Evolutionary conservation across 2,888 invertebrate species (phyloP).

Genomic region (Erpobdella octoculata): DNA sequence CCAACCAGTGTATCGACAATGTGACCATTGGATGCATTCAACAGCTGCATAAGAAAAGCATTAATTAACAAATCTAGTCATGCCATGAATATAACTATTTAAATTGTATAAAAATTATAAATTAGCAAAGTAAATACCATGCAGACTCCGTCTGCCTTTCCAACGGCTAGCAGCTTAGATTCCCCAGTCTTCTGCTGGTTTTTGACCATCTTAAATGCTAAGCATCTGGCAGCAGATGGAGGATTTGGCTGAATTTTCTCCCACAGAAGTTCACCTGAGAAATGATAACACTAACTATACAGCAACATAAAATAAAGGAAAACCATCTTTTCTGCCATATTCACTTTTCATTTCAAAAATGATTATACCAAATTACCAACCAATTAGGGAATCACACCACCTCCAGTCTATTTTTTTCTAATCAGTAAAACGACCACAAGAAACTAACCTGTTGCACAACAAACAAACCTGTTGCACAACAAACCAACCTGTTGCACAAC

Average conservation of each 20-base stretch:
- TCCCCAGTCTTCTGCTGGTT: too few relatives aligned
- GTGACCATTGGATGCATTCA: background rate
- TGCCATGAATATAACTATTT: background rate
- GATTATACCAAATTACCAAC: too few relatives aligned
- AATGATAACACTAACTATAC: background rate
- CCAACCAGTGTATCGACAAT: constrained; percentile 32
- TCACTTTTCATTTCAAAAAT: too few relatives aligned
- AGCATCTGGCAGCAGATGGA: background rate
- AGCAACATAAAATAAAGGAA: too few relatives aligned
- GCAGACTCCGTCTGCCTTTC: constrained; percentile 1
- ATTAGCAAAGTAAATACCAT: background rate
- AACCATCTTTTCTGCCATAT: too few relatives aligned
- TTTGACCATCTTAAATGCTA: background rate
- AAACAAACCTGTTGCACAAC: too few relatives aligned
- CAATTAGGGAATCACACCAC: too few relatives aligned
- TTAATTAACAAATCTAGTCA: background rate
- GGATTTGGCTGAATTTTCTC: background rate
- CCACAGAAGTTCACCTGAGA: constrained; percentile 1
- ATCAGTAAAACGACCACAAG: too few relatives aligned
- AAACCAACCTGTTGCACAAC: too few relatives aligned
- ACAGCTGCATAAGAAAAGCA: background rate
- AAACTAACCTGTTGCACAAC: too few relatives aligned
- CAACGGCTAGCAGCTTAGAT: background rate
- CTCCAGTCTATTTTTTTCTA: too few relatives aligned
- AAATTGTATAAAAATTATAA: background rate